A percentile compares a stretch with the other conserved stretches of the same genome.
These are phyloP conservation scores for Gymnorhina tibicen DNA, from an alignment of 2,113 vertebrate species.

Conservation along the genomic window DNA sequence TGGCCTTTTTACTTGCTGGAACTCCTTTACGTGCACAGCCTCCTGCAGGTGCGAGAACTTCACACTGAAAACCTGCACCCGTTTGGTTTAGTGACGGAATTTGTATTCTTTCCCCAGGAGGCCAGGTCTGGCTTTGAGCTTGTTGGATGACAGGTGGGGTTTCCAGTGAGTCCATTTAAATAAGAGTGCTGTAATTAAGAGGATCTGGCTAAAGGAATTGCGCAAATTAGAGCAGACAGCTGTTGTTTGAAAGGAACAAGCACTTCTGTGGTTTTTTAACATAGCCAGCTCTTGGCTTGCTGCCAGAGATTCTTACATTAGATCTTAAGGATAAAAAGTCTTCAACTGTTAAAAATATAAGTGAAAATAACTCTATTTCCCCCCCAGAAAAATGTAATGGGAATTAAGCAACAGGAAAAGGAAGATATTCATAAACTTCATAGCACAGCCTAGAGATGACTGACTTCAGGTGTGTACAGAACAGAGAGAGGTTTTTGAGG, in stretches of 20 bases:
- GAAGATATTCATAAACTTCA: not conserved
- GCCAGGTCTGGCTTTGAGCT: not conserved
- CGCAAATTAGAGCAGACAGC: constrained; percentile 22
- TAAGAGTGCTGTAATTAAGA: constrained; percentile 33
- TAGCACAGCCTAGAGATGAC: not conserved
- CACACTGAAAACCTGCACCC: not conserved
- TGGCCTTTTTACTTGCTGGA: not conserved
- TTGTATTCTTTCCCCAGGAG: not conserved
- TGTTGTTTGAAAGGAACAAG: constrained; percentile 32
- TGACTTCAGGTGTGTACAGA: not conserved
- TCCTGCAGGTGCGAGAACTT: not conserved
- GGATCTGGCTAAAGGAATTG: constrained; percentile 27
- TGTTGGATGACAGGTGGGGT: not conserved
- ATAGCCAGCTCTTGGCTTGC: not conserved
- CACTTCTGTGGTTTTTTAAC: not conserved
- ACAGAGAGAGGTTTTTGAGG: not conserved
- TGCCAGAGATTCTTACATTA: not conserved
- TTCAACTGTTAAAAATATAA: not conserved
- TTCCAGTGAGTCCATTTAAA: constrained; percentile 15
- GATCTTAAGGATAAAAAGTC: not conserved
- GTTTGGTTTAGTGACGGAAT: not conserved
- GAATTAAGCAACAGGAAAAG: not conserved
- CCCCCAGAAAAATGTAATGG: not conserved
- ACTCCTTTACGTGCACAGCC: not conserved
- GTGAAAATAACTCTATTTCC: not conserved